These are phyloP conservation scores for Elephantulus edwardii DNA, from an alignment of 2,113 vertebrate genomes.

Conservation along the genomic window DNA sequence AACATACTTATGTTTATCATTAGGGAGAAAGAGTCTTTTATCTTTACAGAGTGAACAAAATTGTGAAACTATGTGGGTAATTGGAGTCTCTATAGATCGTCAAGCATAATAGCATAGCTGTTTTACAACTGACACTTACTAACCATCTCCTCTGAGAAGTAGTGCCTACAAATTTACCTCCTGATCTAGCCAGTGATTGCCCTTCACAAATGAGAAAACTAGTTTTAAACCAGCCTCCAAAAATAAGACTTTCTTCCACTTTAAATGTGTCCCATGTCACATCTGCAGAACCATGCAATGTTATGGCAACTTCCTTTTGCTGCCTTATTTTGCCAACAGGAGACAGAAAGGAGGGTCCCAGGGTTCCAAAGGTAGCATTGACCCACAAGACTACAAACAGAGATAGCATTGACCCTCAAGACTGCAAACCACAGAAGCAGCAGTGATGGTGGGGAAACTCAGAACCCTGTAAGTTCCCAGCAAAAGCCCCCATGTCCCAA, in stretches of 20 bases:
- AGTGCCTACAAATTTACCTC: background rate
- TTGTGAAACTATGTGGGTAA: background rate
- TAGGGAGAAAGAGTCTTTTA: slow-evolving; percentile 81
- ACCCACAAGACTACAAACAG: no score
- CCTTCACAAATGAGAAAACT: background rate
- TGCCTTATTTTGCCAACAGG: background rate
- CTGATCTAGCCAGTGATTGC: background rate
- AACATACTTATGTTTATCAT: slow-evolving; percentile 84
- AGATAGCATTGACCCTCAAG: background rate
- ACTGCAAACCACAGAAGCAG: background rate
- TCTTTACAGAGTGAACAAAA: slow-evolving; percentile 75
- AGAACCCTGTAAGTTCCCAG: background rate
- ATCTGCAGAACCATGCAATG: background rate
- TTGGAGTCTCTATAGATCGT: slow-evolving; percentile 3
- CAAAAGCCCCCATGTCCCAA: background rate
- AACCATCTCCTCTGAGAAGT: background rate
- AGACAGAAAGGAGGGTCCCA: background rate
- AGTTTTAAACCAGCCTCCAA: background rate
- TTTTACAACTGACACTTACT: background rate
- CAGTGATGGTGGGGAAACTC: background rate
- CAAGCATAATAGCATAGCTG: background rate
- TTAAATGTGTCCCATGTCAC: background rate
- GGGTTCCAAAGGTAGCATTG: background rate
- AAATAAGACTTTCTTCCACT: background rate
- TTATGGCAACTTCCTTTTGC: background rate